A percentile compares a stretch with the other conserved stretches of the same genome.
These are phyloP conservation scores for Diadumene lineata DNA, from an alignment of 92 coral and sea anemone species.

Conservation along the genomic window DNA sequence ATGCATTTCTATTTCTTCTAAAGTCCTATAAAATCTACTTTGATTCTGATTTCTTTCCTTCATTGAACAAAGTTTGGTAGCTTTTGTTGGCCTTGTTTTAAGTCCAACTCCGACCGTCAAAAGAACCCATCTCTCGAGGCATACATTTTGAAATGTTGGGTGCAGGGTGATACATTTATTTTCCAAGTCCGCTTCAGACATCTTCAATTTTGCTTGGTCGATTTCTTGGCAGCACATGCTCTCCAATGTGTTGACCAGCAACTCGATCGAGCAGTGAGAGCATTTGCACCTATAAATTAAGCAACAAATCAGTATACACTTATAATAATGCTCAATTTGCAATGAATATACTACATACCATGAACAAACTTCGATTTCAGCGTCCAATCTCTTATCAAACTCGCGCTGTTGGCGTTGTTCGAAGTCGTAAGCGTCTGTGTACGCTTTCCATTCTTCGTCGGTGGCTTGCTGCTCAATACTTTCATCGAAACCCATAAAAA, in stretches of 20 bases:
- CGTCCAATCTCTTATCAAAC: neutral
- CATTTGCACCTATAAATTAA: slow-evolving; percentile 37
- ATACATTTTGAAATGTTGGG: slow-evolving; percentile 51
- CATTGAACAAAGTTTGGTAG: slow-evolving; percentile 35
- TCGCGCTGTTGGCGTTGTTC: neutral
- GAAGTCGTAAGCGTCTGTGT: neutral
- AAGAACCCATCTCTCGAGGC: slow-evolving; percentile 59
- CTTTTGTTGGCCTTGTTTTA: slow-evolving; percentile 43
- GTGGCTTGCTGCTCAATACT: neutral
- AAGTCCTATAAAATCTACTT: neutral
- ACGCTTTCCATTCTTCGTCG: neutral
- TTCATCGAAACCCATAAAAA: neutral
- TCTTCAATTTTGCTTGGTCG: slow-evolving; percentile 34
- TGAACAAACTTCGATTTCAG: neutral
- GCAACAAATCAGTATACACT: neutral
- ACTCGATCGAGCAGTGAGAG: slow-evolving; percentile 27
- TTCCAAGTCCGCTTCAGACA: slow-evolving; percentile 40
- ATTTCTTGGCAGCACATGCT: slow-evolving; percentile 52
- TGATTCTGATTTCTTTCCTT: slow-evolving; percentile 18
- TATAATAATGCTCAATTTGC: neutral
- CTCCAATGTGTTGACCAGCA: slow-evolving; percentile 29
- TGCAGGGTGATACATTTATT: slow-evolving; percentile 49
- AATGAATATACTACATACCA: neutral
- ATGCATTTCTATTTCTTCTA: too few relatives aligned
- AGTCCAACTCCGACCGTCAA: slow-evolving; percentile 45